phyloP scores from a whole-genome alignment of 1,140 invertebrate genomes.

The Orchesella cincta region DNA sequence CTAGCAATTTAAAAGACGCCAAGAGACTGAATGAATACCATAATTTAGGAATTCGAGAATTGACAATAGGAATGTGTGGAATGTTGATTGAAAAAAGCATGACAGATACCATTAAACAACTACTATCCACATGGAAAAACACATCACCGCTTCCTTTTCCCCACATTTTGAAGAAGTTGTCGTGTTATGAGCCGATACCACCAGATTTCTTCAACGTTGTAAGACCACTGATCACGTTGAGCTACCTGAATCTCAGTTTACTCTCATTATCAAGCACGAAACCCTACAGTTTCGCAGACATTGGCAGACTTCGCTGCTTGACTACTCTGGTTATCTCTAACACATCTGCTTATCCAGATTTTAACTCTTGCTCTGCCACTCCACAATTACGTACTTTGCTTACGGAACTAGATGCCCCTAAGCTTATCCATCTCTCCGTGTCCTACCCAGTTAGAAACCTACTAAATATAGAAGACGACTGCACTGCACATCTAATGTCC shows the following conservation, averaged over 20 bases:
- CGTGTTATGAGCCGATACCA: not conserved
- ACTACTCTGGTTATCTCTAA: not conserved
- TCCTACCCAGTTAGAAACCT: not conserved
- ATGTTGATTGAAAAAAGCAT: not conserved
- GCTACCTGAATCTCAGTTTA: not conserved
- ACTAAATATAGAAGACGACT: not conserved
- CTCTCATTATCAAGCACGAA: not conserved
- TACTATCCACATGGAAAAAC: not conserved
- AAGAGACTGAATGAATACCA: not conserved
- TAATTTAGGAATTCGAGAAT: not conserved
- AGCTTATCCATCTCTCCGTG: not conserved
- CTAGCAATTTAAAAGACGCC: not conserved
- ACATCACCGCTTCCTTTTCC: not conserved
- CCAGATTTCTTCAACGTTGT: not conserved
- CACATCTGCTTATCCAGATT: not conserved
- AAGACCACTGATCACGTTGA: not conserved
- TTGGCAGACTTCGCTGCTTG: not conserved
- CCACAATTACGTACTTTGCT: not conserved
- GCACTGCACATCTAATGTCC: not conserved
- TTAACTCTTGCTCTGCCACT: not conserved
- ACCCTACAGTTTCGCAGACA: not conserved
- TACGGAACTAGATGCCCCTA: not conserved
- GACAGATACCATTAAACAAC: not conserved
- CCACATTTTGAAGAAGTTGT: not conserved
- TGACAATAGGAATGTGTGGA: not conserved